Conservation (phyloP, 2,113 vertebrate species). For the Salvelinus sp. region DNA sequence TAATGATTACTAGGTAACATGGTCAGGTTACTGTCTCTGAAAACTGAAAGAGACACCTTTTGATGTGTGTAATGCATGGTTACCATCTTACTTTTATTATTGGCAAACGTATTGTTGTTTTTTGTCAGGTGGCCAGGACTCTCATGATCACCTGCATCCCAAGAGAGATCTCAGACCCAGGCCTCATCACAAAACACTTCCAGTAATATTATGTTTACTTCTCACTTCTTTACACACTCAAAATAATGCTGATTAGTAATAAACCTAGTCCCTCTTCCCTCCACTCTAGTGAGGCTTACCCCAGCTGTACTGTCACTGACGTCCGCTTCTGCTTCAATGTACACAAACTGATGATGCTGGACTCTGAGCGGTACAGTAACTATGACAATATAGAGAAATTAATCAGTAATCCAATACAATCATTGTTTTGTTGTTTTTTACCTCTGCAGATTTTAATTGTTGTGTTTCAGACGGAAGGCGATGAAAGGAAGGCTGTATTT, state of each 20-base stretch:
- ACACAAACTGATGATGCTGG: conserved; percentile 87
- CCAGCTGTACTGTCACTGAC: conserved; percentile 88
- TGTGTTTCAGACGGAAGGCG: conserved; percentile 83
- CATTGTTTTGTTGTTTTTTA: not conserved
- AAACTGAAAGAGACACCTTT: too few relatives aligned
- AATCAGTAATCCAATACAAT: too few relatives aligned
- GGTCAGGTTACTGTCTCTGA: not conserved
- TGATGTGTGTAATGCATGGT: conserved; percentile 3
- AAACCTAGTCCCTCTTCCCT: not conserved
- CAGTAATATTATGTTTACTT: conserved; percentile 79
- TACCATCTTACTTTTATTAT: not conserved
- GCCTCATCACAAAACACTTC: conserved; percentile 91
- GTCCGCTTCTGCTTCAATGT: conserved; percentile 94
- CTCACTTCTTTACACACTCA: not conserved
- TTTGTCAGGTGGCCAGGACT: conserved; percentile 83
- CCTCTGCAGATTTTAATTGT: not conserved
- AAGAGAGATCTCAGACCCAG: conserved; percentile 88
- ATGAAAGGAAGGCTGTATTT: conserved; percentile 96
- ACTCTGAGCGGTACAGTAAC: conserved; percentile 82
- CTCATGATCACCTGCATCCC: conserved; percentile 93
- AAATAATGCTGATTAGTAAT: too few relatives aligned
- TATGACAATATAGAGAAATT: not conserved
- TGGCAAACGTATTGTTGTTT: conserved; percentile 10
- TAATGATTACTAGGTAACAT: not conserved
- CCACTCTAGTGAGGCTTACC: conserved; percentile 88